Percentiles rank a stretch among this genome's conserved stretches.
phyloP scores from a whole-genome alignment of 2,888 invertebrate genomes.

The Ischnus inquisitorius region DNA sequence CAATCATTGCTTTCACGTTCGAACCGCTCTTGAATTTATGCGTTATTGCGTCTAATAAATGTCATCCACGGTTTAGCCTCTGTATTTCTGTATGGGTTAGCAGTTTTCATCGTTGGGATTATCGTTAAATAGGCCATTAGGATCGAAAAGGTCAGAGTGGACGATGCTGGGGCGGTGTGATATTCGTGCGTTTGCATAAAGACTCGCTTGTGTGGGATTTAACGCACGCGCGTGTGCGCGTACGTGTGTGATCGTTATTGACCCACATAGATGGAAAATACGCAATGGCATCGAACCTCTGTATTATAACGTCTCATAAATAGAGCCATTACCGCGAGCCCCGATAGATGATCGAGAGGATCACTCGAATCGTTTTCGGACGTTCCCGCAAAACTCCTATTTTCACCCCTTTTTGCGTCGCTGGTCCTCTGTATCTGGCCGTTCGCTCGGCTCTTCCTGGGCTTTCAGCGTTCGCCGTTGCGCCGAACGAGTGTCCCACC shows the following conservation, averaged over 20 bases:
- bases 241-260: neutral
- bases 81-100: conserved; percentile 7
- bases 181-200: conserved; percentile 26
- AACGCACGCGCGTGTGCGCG: conserved; percentile 6
- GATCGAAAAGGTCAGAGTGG: conserved; percentile 12
- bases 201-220: neutral
- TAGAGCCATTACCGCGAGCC: conserved; percentile 31
- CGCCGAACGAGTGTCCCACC: neutral
- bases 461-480: conserved; percentile 19
- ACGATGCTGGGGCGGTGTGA: conserved; percentile 19
- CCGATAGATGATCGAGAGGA: conserved; percentile 31
- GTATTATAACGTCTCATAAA: conserved; percentile 38
- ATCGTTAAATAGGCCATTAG: conserved; percentile 49
- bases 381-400: conserved; percentile 16
- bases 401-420: conserved; percentile 26
- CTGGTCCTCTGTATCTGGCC: neutral
- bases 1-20: conserved; percentile 21
- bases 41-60: conserved; percentile 22
- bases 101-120: conserved; percentile 34
- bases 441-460: neutral
- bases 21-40: neutral
- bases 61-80: neutral
- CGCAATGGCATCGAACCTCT: conserved; percentile 15
- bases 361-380: conserved; percentile 36
- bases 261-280: conserved; percentile 15